Percentiles rank a stretch among this genome's conserved stretches.
Conservation (phyloP, 1,140 invertebrate species). For the Berghia stephanieae region DNA sequence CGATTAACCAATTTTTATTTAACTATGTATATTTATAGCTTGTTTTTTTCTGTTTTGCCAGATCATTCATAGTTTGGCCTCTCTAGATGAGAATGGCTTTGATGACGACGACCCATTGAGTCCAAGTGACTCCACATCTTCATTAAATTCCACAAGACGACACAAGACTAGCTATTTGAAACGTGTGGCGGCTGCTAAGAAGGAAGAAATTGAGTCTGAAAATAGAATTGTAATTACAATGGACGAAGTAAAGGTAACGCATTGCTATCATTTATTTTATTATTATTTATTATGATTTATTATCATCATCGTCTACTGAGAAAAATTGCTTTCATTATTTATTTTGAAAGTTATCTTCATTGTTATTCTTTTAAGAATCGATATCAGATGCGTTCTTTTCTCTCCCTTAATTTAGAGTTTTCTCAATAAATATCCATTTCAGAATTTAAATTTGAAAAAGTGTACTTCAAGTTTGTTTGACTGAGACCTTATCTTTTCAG, state of each 20-base stretch:
- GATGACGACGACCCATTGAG: too few relatives aligned
- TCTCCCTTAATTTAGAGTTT: too few relatives aligned
- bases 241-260: constrained; percentile 36
- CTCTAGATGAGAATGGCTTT: constrained; percentile 34
- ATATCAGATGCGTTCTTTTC: not conserved
- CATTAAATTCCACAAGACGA: constrained; percentile 24
- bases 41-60: too few relatives aligned
- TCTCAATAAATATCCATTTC: too few relatives aligned
- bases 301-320: not conserved
- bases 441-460: too few relatives aligned
- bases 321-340: not conserved
- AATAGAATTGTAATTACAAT: constrained; percentile 51
- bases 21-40: too few relatives aligned
- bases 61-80: constrained; percentile 13
- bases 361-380: constrained; percentile 7
- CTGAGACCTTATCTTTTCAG: constrained; percentile 42
- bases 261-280: too few relatives aligned
- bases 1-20: too few relatives aligned
- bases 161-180: constrained; percentile 36
- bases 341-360: not conserved
- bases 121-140: constrained; percentile 36
- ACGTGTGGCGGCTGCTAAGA: constrained; percentile 33
- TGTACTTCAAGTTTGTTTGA: constrained; percentile 23
- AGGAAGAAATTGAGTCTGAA: constrained; percentile 40
- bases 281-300: too few relatives aligned